A percentile compares a stretch with the other conserved stretches of the same genome.
phyloP scores from a whole-genome alignment of 2,888 invertebrate species.

The Synergus laeviventris region DNA sequence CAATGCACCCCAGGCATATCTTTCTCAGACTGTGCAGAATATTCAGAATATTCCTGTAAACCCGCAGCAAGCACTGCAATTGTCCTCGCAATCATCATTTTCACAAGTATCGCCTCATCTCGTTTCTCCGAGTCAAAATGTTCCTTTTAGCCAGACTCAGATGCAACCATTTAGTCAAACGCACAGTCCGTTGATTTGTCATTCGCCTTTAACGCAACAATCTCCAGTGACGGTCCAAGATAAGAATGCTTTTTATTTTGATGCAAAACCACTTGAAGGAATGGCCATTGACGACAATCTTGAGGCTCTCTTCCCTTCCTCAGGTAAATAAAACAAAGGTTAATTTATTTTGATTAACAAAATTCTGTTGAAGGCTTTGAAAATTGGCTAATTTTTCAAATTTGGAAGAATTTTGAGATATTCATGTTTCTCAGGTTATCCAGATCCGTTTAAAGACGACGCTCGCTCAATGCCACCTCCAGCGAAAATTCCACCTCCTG shows the following conservation, averaged over 20 bases:
- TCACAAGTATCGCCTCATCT: conserved; percentile 65
- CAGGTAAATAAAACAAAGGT: conserved; percentile 70
- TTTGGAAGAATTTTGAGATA: no score
- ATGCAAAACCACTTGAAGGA: conserved; percentile 60
- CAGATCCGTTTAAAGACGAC: conserved; percentile 84
- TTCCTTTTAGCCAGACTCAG: conserved; percentile 60
- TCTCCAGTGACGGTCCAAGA: conserved; percentile 73
- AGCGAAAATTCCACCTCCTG: conserved; percentile 71
- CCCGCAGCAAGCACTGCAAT: conserved; percentile 58
- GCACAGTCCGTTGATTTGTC: conserved; percentile 68
- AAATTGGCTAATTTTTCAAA: no score
- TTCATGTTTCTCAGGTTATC: conserved; percentile 76
- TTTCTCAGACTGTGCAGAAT: conserved; percentile 55
- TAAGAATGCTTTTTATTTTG: conserved; percentile 68
- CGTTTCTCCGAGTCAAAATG: conserved; percentile 67
- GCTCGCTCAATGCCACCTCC: conserved; percentile 68
- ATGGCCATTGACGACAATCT: conserved; percentile 74
- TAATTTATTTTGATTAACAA: background rate
- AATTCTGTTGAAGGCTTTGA: no score
- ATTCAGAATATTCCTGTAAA: conserved; percentile 56
- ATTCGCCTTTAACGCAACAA: conserved; percentile 69
- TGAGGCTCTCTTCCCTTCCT: conserved; percentile 81
- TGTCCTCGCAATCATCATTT: conserved; percentile 58
- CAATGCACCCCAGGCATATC: conserved; percentile 62
- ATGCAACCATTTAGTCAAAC: conserved; percentile 66